Evolutionary conservation across 2,797 vertebrate species (phyloP).

Genomic region (Epinephelus coioides): DNA sequence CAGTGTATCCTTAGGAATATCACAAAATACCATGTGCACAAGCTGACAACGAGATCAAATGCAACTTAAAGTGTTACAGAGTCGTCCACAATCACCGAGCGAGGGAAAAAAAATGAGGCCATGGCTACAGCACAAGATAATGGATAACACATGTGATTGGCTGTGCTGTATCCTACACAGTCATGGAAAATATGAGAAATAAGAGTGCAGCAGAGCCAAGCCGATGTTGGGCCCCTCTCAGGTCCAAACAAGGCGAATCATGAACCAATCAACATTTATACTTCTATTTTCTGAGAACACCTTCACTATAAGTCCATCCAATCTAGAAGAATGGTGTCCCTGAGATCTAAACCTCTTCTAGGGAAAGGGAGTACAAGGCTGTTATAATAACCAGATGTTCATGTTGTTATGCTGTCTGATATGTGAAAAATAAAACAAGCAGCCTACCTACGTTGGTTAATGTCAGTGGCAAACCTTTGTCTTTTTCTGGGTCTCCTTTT

Average conservation of each 20-base stretch:
- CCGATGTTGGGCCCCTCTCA: conserved; percentile 57
- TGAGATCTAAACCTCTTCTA: conserved; percentile 32
- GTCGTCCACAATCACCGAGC: conserved; percentile 54
- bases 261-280: conserved; percentile 67
- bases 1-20: conserved; percentile 23
- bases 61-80: conserved; percentile 45
- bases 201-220: conserved; percentile 67
- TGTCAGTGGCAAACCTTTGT: conserved; percentile 2
- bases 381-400: conserved; percentile 56
- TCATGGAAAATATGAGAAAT: conserved; percentile 84
- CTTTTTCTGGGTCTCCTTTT: neutral
- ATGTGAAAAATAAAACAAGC: conserved; percentile 4
- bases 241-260: conserved; percentile 77
- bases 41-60: conserved; percentile 49
- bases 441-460: conserved; percentile 10
- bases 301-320: conserved; percentile 41
- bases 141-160: conserved; percentile 83
- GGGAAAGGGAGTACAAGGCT: conserved; percentile 27
- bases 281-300: conserved; percentile 65
- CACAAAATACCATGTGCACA: conserved; percentile 2
- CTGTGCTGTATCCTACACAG: conserved; percentile 70
- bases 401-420: conserved; percentile 12
- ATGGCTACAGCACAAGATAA: conserved; percentile 78
- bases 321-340: conserved; percentile 38
- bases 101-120: conserved; percentile 55